A percentile compares a stretch with the other conserved stretches of the same genome.
These are phyloP conservation scores for Shargacucullia verbasci DNA, from an alignment of 2,888 invertebrate genomes.

Conservation along the genomic window DNA sequence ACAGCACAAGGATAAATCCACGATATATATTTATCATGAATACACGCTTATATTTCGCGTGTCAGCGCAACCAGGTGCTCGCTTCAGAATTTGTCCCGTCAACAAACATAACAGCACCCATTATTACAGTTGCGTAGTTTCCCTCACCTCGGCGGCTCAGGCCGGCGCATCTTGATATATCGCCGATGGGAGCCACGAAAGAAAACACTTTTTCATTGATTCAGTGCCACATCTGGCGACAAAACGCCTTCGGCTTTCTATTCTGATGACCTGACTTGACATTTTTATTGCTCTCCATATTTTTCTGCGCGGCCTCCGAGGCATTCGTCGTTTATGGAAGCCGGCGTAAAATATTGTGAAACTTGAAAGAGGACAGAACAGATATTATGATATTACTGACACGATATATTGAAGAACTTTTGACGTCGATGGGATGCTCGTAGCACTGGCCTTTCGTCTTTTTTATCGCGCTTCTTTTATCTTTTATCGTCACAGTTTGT, in stretches of 20 bases:
- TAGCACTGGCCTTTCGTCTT: slow-evolving; percentile 57
- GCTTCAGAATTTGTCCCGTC: slow-evolving; percentile 78
- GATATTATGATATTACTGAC: slow-evolving; percentile 81
- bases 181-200: slow-evolving; percentile 81
- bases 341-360: slow-evolving; percentile 83
- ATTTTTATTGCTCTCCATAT: slow-evolving; percentile 88
- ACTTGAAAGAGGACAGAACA: slow-evolving; percentile 79
- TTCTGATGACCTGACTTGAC: slow-evolving; percentile 89
- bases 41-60: slow-evolving; percentile 70
- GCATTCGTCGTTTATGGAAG: slow-evolving; percentile 79
- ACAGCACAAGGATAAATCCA: slow-evolving; percentile 67
- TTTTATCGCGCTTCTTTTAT: slow-evolving; percentile 67
- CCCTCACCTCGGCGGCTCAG: slow-evolving; percentile 54
- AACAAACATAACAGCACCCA: slow-evolving; percentile 76
- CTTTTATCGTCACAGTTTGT: slow-evolving; percentile 59
- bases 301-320: slow-evolving; percentile 81
- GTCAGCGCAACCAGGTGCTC: slow-evolving; percentile 79
- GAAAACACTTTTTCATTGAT: slow-evolving; percentile 89
- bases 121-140: slow-evolving; percentile 72
- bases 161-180: slow-evolving; percentile 79
- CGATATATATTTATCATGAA: slow-evolving; percentile 61
- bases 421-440: slow-evolving; percentile 63
- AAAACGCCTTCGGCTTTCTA: slow-evolving; percentile 86
- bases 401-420: slow-evolving; percentile 78
- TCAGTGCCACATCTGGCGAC: slow-evolving; percentile 88